Evolutionary conservation across 2,797 vertebrate species (phyloP).

Genomic region (Myripristis murdjan): DNA sequence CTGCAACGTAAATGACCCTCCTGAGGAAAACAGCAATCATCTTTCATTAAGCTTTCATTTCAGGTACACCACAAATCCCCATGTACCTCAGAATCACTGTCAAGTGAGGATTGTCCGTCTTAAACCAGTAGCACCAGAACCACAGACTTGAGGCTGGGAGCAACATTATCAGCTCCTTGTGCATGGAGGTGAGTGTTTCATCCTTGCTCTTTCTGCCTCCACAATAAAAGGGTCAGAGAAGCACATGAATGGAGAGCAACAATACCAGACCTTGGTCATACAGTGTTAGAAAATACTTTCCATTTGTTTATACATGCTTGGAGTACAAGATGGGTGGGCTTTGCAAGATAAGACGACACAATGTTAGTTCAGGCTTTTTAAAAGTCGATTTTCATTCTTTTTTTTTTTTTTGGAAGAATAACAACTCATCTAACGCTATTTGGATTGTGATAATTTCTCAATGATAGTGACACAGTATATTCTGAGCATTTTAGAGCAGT

Average conservation of each 20-base stretch:
- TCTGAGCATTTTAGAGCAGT: not conserved
- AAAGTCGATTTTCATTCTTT: not conserved
- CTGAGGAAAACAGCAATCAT: not conserved
- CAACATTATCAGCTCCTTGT: not conserved
- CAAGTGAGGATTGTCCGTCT: no score
- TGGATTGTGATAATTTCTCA: not conserved
- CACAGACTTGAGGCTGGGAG: not conserved
- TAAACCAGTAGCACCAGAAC: constrained; percentile 39
- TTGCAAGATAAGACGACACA: not conserved
- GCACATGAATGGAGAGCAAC: not conserved
- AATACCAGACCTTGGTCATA: not conserved
- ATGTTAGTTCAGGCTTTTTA: not conserved
- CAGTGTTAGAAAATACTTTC: not conserved
- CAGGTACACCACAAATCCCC: not conserved
- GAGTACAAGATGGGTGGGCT: constrained; percentile 4
- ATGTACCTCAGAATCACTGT: not conserved
- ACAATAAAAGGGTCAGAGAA: constrained; percentile 1
- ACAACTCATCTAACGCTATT: not conserved
- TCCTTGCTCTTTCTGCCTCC: not conserved
- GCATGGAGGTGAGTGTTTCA: not conserved
- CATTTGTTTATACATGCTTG: constrained; percentile 3
- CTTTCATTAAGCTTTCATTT: constrained; percentile 6
- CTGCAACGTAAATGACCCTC: not conserved
- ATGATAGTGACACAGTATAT: not conserved
- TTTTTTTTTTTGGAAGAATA: no score